Evolutionary conservation across 64 coral and sea anemone species (phyloP).

Genomic region (Trachythela sp.): DNA sequence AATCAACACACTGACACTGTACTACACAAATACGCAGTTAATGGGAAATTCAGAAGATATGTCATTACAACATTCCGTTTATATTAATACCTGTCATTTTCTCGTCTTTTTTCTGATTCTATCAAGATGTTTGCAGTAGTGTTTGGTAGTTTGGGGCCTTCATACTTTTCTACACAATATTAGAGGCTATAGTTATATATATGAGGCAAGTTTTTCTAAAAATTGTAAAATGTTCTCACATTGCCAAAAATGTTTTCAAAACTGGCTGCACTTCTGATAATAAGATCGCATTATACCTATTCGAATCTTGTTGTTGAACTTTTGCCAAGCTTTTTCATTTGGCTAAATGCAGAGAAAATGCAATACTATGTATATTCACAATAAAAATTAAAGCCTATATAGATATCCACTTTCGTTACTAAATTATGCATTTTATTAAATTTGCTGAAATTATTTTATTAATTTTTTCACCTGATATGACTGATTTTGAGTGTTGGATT

Average conservation of each 20-base stretch:
- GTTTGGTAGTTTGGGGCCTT: constrained; percentile 74
- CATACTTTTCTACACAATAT: constrained; percentile 63
- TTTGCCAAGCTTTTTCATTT: constrained; percentile 76
- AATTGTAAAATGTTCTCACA: background rate
- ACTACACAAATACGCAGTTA: background rate
- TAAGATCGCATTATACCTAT: background rate
- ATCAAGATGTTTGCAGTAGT: constrained; percentile 78
- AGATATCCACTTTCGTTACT: background rate
- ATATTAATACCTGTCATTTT: background rate
- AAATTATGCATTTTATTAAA: background rate
- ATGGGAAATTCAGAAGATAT: too few species aligned
- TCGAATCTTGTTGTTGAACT: constrained; percentile 75
- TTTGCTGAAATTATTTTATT: too few species aligned
- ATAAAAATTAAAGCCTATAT: too few species aligned
- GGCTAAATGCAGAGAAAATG: constrained; percentile 53
- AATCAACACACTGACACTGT: background rate
- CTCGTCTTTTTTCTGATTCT: constrained; percentile 23
- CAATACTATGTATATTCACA: too few species aligned
- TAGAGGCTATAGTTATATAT: too few species aligned
- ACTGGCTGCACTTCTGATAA: background rate
- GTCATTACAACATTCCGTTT: too few species aligned
- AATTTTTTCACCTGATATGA: background rate
- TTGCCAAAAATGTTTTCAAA: background rate
- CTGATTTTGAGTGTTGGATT: background rate
- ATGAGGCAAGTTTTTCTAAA: too few species aligned